These are phyloP conservation scores for Leptatherina wallacei DNA, from an alignment of 2,797 vertebrate species.

Conservation along the genomic window DNA sequence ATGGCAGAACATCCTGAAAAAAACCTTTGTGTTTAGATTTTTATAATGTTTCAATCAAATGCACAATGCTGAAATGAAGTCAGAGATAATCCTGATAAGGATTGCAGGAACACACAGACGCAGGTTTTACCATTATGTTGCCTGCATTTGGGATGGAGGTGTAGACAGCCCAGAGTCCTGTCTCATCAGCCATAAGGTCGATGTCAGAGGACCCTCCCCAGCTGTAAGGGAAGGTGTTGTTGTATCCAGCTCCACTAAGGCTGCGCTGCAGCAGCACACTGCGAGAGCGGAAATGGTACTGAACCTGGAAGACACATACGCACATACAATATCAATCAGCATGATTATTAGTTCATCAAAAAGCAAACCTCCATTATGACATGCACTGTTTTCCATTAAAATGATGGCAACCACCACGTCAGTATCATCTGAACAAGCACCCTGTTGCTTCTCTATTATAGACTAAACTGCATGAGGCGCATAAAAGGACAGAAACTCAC, in stretches of 20 bases:
- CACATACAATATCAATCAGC: neutral
- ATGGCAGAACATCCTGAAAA: neutral
- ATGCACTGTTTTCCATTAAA: neutral
- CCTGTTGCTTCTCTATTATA: neutral
- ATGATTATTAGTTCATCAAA: neutral
- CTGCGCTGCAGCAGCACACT: constrained; percentile 90
- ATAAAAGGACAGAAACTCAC: too few species aligned
- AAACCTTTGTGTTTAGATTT: neutral
- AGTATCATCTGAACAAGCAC: neutral
- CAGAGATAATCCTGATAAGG: neutral
- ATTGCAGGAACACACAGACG: neutral
- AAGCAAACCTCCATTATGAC: neutral
- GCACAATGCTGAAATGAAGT: neutral
- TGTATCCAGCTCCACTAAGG: constrained; percentile 94
- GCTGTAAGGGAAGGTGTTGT: constrained; percentile 98
- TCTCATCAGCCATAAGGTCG: constrained; percentile 97
- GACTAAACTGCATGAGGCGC: neutral
- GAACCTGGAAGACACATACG: constrained; percentile 75
- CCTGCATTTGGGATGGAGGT: constrained; percentile 94
- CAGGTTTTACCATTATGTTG: constrained; percentile 86
- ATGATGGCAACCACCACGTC: neutral
- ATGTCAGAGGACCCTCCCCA: constrained; percentile 98
- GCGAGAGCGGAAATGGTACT: constrained; percentile 92
- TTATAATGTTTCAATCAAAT: neutral
- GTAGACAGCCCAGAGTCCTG: constrained; percentile 94